Percentiles rank a stretch among this genome's conserved stretches.
Evolutionary conservation across 2,888 invertebrate genomes (phyloP).

Genomic region (Congeria kusceri): DNA sequence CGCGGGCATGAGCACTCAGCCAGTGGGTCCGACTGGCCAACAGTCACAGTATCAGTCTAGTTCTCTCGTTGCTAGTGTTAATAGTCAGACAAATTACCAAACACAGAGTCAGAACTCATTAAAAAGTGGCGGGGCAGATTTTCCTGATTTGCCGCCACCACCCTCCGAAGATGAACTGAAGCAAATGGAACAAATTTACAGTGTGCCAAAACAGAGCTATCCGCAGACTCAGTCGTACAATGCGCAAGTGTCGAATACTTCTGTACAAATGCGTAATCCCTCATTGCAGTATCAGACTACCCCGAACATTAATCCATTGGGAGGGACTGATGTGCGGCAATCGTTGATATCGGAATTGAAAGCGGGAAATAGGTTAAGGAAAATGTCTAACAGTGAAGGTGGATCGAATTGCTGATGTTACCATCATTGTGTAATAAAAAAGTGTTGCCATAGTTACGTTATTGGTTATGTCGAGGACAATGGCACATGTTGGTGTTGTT

Average conservation of each 20-base stretch:
- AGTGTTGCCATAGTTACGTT: not conserved
- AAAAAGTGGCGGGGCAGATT: conserved; percentile 36
- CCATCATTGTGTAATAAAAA: too few relatives aligned
- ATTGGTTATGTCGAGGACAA: too few relatives aligned
- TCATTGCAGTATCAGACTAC: conserved; percentile 12
- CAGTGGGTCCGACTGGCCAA: conserved; percentile 45
- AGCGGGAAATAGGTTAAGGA: conserved; percentile 64
- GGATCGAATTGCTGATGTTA: conserved; percentile 66
- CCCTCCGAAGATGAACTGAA: conserved; percentile 79
- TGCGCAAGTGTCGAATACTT: conserved; percentile 33
- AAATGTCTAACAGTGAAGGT: conserved; percentile 61
- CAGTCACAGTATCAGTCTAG: conserved; percentile 11
- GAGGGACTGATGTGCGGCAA: conserved; percentile 59
- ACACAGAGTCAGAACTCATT: conserved; percentile 1
- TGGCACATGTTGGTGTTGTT: too few relatives aligned
- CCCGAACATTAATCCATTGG: conserved; percentile 22
- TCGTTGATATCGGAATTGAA: conserved; percentile 72
- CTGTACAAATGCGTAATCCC: conserved; percentile 46
- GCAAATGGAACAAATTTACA: conserved; percentile 75
- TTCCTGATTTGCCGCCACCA: conserved; percentile 78
- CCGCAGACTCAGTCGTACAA: conserved; percentile 38
- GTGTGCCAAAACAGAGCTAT: conserved; percentile 67
- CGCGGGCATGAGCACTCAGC: conserved; percentile 70
- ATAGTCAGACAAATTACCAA: conserved; percentile 18
- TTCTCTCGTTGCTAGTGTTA: conserved; percentile 5